Evolutionary conservation across 2,113 vertebrate species (phyloP), one percentile per base, ranked within the genome.

Genomic region (Psilopsiagon aymara): DNA sequence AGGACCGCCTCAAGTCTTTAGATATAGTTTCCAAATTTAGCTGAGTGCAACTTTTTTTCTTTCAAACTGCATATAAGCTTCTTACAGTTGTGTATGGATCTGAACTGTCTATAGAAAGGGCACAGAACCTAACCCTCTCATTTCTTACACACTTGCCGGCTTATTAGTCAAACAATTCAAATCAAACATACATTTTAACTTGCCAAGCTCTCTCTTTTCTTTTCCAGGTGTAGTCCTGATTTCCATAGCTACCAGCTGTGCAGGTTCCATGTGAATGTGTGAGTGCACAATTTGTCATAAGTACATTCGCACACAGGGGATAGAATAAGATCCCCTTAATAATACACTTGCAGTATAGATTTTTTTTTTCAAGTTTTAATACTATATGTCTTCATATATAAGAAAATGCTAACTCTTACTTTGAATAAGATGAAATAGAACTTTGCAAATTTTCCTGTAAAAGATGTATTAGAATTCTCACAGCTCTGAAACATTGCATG

Each of bases 281-380:
- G 39, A 76, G 12, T 73, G 24, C 9, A 53, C 17, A 29, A 7
- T 43, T 19, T 10, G 2, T 20, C 24, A 25, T 13, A 1, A 0
- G 0, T 7, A 24, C 17, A 15, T 9, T 31, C 11, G 47, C 21
- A 53, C 4, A 27, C 4, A 29, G 13, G 7, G 3, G 17, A n/a
- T 31, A 41, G 27, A 87, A 24, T 35, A 53, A 86, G 39, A 51
- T 28, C 10, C 7, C 7, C 73, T 81, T 78, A 46, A 7, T 11
- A 66, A 21, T 46, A 19, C 15, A 46, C 2, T 68, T 55, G 8
- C 20, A 87, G 33, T 13, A 2, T 7, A 44, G 17, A 17, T 16
- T 3, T 57, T 69, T 52, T 60, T 52, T 7, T 67, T 51, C 13
- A 51, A 2, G 6, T 81, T 66, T 67, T 51, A 77, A 44, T n/a